A percentile compares a stretch with the other conserved stretches of the same genome.
phyloP scores from a whole-genome alignment of 2,797 vertebrate genomes.

The Eulemur mongoz region DNA sequence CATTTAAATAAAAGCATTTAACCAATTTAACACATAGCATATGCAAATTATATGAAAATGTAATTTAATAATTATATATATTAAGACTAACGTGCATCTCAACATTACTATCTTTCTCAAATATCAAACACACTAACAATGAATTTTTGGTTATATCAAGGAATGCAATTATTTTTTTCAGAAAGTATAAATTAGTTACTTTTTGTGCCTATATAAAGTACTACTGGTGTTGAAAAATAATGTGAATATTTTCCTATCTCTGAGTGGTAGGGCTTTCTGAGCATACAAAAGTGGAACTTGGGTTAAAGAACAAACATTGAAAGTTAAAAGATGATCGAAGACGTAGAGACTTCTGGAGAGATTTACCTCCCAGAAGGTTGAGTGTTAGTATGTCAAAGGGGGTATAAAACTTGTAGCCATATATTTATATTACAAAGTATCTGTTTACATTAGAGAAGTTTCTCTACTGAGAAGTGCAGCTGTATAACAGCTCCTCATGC shows the following conservation, averaged over 20 bases:
- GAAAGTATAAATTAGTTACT: slow-evolving; percentile 15
- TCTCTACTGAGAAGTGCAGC: background rate
- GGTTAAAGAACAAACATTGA: background rate
- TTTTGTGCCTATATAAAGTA: background rate
- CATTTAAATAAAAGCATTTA: background rate
- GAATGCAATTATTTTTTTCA: background rate
- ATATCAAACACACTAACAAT: background rate
- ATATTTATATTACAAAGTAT: background rate
- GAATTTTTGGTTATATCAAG: background rate
- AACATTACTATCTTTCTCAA: background rate
- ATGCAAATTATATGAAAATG: background rate
- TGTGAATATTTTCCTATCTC: slow-evolving; percentile 4
- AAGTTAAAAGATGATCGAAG: background rate
- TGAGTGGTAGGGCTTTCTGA: background rate
- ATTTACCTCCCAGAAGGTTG: background rate
- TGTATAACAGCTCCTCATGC: background rate
- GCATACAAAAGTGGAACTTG: background rate
- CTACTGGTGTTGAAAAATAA: background rate
- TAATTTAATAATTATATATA: background rate
- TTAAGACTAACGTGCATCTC: background rate
- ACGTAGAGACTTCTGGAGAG: background rate
- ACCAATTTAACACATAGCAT: background rate
- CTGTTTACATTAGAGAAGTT: background rate
- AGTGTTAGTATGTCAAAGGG: background rate
- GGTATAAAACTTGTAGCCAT: background rate